Conservation (phyloP, 1,140 invertebrate species). For the Glomeris maerens region DNA sequence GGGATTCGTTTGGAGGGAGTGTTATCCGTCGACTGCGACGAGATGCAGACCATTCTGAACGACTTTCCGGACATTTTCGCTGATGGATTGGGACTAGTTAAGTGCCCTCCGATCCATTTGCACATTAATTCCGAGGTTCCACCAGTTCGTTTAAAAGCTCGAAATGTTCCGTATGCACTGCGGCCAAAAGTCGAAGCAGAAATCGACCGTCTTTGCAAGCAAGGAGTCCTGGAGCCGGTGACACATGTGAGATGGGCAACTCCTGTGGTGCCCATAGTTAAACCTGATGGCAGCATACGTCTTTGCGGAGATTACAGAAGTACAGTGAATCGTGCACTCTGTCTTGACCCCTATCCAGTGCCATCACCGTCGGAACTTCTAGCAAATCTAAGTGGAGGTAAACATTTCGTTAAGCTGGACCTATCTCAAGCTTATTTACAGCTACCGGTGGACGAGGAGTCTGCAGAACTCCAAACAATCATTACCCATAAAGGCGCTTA, state of each 20-base stretch:
- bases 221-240: slow-evolving; percentile 26
- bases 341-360: neutral
- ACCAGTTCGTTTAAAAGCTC: neutral
- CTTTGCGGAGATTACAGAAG: too few species aligned
- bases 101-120: neutral
- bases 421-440: too few species aligned
- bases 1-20: too few species aligned
- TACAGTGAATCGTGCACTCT: slow-evolving; percentile 16
- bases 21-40: too few species aligned
- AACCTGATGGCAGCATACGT: too few species aligned
- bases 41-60: neutral
- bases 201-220: neutral
- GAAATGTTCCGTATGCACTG: neutral
- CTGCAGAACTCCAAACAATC: too few species aligned
- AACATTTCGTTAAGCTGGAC: too few species aligned
- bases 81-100: neutral
- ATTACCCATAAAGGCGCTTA: too few species aligned
- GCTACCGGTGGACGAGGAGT: too few species aligned
- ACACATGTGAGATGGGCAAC: slow-evolving; percentile 28
- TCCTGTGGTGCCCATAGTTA: too few species aligned
- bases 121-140: neutral
- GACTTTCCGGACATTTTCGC: neutral
- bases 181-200: neutral
- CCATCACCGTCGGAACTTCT: too few species aligned
- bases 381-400: too few species aligned